phyloP scores from a whole-genome alignment of 2,113 vertebrate species.

The Anarhynchus alexandrinus region DNA sequence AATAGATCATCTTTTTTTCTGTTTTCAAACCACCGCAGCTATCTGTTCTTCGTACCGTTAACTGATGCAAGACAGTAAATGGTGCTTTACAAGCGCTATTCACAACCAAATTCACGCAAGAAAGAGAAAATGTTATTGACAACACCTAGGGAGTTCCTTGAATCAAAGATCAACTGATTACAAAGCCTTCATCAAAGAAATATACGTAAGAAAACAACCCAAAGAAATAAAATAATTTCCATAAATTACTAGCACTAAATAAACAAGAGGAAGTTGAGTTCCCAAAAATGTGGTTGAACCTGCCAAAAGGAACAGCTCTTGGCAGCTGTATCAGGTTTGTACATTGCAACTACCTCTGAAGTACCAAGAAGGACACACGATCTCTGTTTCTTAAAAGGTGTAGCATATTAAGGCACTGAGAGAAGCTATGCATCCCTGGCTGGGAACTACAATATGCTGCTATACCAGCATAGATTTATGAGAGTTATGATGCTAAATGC shows the following conservation, averaged over 20 bases:
- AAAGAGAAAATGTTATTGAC: background rate
- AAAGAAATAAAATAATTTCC: background rate
- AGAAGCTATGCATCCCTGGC: background rate
- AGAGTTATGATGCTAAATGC: background rate
- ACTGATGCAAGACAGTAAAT: background rate
- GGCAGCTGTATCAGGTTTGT: background rate
- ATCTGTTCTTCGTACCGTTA: background rate
- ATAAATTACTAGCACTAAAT: background rate
- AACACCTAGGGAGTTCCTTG: background rate
- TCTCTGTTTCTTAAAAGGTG: background rate
- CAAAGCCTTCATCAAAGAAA: background rate
- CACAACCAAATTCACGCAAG: fast-evolving
- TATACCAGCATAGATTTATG: background rate
- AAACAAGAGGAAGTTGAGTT: background rate
- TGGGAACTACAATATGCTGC: background rate
- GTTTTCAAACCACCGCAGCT: background rate
- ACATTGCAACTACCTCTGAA: background rate
- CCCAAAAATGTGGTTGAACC: background rate
- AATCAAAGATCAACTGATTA: background rate
- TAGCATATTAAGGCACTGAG: background rate
- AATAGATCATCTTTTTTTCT: background rate
- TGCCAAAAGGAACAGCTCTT: background rate
- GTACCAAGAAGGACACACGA: background rate
- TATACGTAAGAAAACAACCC: background rate
- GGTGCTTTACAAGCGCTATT: background rate